phyloP scores from a whole-genome alignment of 2,113 vertebrate species.

The Ornithorhynchus anatinus region DNA sequence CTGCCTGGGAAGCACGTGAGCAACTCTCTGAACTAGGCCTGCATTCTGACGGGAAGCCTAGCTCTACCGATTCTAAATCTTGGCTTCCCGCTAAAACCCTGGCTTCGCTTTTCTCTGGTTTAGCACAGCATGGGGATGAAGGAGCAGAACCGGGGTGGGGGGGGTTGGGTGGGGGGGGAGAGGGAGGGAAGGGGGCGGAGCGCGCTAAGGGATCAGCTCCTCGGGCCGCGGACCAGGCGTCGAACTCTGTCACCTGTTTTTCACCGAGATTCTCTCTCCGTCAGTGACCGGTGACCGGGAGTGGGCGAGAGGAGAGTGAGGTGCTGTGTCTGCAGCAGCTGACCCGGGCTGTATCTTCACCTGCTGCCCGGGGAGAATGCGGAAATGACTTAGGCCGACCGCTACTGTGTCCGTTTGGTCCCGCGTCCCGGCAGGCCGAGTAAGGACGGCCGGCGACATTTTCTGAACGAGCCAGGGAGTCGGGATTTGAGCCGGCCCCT shows the following conservation, averaged over 20 bases:
- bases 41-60: background rate
- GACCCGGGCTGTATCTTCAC: background rate
- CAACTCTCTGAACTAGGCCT: accelerated
- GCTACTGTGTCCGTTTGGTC: no score
- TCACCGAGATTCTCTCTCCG: no score
- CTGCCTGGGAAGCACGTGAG: background rate
- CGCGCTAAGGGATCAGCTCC: no score
- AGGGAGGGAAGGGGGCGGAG: no score
- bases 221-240: no score
- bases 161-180: background rate
- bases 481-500: background rate
- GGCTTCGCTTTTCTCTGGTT: no score
- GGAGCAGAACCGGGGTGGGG: no score
- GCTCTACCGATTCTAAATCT: no score
- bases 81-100: no score
- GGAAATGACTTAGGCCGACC: background rate
- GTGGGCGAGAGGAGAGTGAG: background rate
- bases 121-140: background rate
- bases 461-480: background rate
- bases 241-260: no score
- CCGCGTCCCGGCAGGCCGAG: background rate
- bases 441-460: background rate
- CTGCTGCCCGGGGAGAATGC: background rate
- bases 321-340: background rate
- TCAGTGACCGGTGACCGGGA: background rate